phyloP scores from a whole-genome alignment of 2,888 invertebrate species.

The Synanthedon formicaeformis region DNA sequence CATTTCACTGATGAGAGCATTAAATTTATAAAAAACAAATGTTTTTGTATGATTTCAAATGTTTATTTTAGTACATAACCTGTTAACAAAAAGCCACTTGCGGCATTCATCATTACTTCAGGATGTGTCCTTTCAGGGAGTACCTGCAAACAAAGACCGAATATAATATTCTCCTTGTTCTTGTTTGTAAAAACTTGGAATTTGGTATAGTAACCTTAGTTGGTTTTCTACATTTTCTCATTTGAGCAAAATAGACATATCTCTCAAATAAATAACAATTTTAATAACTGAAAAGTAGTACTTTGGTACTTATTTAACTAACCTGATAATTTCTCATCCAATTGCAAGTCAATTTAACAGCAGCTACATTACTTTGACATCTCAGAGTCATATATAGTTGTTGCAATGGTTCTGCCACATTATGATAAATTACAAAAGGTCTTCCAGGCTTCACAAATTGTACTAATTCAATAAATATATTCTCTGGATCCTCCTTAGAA shows the following conservation, averaged over 20 bases:
- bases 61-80: slow-evolving; percentile 70
- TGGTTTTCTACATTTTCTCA: no score
- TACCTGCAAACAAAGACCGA: slow-evolving; percentile 35
- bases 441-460: slow-evolving; percentile 84
- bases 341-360: slow-evolving; percentile 83
- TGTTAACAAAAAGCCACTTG: slow-evolving; percentile 89
- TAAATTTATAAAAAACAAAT: slow-evolving; percentile 16
- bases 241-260: no score
- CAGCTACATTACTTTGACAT: slow-evolving; percentile 76
- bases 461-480: slow-evolving; percentile 79
- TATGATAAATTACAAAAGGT: slow-evolving; percentile 87
- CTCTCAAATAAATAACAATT: no score
- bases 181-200: no score
- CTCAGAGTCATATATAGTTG: slow-evolving; percentile 86
- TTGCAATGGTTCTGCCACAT: slow-evolving; percentile 84
- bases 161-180: no score
- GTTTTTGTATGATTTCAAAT: neutral
- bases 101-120: slow-evolving; percentile 88
- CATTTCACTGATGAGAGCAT: slow-evolving; percentile 44
- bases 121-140: slow-evolving; percentile 94
- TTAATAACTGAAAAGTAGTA: no score
- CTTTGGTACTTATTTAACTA: slow-evolving; percentile 1
- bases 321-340: slow-evolving; percentile 94
- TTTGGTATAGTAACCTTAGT: no score
- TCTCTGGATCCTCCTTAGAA: slow-evolving; percentile 87